A percentile compares a stretch with the other conserved stretches of the same genome.
Evolutionary conservation across 2,797 vertebrate genomes (phyloP).

Genomic region (Mycteria americana): DNA sequence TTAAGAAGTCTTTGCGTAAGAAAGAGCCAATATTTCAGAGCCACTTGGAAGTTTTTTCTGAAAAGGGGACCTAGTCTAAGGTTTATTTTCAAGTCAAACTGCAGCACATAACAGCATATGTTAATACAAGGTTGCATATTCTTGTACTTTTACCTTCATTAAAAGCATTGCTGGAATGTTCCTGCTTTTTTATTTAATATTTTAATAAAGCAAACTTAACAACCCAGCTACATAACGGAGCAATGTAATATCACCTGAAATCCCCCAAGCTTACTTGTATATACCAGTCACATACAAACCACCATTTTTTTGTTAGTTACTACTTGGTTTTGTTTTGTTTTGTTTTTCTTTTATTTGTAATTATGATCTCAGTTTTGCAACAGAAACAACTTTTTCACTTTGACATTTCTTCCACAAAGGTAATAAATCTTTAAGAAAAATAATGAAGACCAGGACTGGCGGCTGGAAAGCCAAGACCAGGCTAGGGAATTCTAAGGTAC

Average conservation of each 20-base stretch:
- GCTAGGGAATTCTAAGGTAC: background rate
- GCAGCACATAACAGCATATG: background rate
- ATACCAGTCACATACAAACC: background rate
- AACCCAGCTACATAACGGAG: background rate
- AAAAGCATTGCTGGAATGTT: background rate
- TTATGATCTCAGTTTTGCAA: background rate
- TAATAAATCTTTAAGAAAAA: background rate
- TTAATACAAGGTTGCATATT: background rate
- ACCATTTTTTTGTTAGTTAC: background rate
- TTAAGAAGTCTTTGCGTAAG: background rate
- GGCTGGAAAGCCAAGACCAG: background rate
- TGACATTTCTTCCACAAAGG: background rate
- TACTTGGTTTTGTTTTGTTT: background rate
- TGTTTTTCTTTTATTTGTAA: background rate
- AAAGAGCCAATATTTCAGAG: background rate
- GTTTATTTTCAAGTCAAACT: background rate
- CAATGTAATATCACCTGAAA: background rate
- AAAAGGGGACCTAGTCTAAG: background rate
- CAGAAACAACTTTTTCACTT: background rate
- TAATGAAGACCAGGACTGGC: background rate
- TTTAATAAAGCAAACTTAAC: background rate
- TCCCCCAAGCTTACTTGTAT: background rate
- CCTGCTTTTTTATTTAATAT: background rate
- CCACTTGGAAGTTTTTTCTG: background rate
- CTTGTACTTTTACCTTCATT: background rate